phyloP scores from a whole-genome alignment of 2,113 vertebrate species.

The Corythaixoides concolor region DNA sequence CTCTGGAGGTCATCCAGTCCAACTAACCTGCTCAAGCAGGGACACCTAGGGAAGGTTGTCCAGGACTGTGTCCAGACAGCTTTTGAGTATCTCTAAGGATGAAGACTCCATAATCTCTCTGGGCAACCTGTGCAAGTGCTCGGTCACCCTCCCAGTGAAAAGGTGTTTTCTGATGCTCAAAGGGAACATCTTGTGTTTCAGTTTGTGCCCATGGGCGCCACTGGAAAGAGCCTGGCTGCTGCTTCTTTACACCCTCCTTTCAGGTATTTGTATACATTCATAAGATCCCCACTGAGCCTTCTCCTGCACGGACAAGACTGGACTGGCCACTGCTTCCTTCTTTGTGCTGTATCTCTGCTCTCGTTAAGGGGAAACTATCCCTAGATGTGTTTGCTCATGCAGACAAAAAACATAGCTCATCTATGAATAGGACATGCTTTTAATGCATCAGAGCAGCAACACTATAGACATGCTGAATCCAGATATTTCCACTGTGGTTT shows the following conservation, averaged over 20 bases:
- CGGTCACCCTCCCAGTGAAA: background rate
- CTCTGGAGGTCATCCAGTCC: background rate
- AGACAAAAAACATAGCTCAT: background rate
- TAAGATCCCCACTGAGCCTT: background rate
- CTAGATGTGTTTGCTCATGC: background rate
- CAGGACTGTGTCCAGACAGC: background rate
- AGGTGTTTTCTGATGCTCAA: background rate
- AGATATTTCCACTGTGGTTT: background rate
- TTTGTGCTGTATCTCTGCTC: background rate
- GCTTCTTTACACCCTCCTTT: background rate
- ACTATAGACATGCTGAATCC: background rate
- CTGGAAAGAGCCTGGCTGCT: background rate
- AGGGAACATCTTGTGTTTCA: background rate
- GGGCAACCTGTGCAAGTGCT: background rate
- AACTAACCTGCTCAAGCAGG: background rate
- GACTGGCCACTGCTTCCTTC: background rate
- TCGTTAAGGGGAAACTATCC: background rate
- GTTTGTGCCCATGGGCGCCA: rapidly evolving
- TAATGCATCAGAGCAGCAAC: background rate
- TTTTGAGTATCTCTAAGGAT: background rate
- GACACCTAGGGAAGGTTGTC: rapidly evolving
- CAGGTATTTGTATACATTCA: background rate
- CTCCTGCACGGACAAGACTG: background rate
- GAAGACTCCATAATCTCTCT: background rate
- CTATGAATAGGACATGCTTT: background rate